These are phyloP conservation scores for Nycteola revayana DNA, from an alignment of 2,888 invertebrate species.

Conservation along the genomic window DNA sequence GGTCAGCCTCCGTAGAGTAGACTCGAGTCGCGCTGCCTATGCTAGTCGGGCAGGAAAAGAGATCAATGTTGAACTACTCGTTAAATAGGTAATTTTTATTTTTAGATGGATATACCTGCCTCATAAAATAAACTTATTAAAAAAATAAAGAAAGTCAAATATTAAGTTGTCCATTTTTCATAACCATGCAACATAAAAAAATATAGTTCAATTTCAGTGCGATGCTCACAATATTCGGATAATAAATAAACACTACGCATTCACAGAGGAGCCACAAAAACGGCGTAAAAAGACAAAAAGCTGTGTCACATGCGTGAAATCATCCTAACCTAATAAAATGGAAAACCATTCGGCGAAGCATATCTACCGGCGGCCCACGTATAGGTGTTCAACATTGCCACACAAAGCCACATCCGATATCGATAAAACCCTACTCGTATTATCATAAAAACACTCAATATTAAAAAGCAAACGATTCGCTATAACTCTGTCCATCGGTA, in stretches of 20 bases:
- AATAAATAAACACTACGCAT: neutral
- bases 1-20: no score
- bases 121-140: no score
- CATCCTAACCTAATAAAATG: conserved; percentile 19
- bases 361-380: conserved; percentile 28
- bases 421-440: conserved; percentile 49
- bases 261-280: neutral
- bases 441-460: conserved; percentile 65
- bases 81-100: no score
- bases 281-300: conserved; percentile 1
- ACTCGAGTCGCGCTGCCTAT: no score
- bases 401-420: conserved; percentile 42
- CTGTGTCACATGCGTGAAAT: conserved; percentile 9
- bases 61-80: no score
- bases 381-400: conserved; percentile 39
- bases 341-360: conserved; percentile 14
- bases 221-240: no score
- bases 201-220: no score
- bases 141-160: no score
- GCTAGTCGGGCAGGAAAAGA: no score
- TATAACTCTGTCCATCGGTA: conserved; percentile 58
- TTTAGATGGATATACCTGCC: no score
- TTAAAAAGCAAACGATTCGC: conserved; percentile 61
- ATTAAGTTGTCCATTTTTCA: no score
- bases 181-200: no score